phyloP scores from a whole-genome alignment of 2,113 vertebrate genomes.

The Pandion haliaetus region DNA sequence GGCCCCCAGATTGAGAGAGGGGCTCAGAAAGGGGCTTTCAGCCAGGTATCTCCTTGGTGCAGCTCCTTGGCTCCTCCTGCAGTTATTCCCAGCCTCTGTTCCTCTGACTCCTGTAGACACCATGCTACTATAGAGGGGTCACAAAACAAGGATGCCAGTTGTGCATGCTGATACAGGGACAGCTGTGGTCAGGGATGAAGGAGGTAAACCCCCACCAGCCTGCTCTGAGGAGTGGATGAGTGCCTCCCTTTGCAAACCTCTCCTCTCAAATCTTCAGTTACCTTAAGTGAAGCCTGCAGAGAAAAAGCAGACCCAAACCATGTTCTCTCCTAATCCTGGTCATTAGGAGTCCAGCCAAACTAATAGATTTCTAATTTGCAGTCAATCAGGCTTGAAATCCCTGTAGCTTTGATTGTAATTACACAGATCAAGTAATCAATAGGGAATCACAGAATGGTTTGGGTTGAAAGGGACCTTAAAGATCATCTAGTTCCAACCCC shows the following conservation, averaged over 20 bases:
- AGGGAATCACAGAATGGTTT: neutral
- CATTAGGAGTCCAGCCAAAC: constrained; percentile 33
- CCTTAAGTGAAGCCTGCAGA: neutral
- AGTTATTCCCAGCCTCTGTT: neutral
- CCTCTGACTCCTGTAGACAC: neutral
- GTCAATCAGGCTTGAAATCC: constrained; percentile 75
- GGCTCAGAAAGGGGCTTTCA: neutral
- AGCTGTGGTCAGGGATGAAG: neutral
- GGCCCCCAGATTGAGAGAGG: neutral
- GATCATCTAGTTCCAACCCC: no score
- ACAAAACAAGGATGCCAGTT: neutral
- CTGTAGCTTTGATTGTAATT: constrained; percentile 60
- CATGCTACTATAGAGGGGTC: neutral
- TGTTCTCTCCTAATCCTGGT: neutral
- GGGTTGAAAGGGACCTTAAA: no score
- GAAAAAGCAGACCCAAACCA: neutral
- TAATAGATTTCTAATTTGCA: constrained; percentile 77
- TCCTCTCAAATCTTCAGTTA: neutral
- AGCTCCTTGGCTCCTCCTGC: neutral
- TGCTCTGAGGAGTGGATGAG: neutral
- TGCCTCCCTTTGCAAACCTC: neutral
- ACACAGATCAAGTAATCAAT: constrained; percentile 67
- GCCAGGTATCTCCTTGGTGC: neutral
- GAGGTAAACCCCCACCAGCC: neutral
- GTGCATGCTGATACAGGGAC: neutral